Evolutionary conservation across 2,113 vertebrate genomes (phyloP).

Genomic region (Rhizomys pruinosus): DNA sequence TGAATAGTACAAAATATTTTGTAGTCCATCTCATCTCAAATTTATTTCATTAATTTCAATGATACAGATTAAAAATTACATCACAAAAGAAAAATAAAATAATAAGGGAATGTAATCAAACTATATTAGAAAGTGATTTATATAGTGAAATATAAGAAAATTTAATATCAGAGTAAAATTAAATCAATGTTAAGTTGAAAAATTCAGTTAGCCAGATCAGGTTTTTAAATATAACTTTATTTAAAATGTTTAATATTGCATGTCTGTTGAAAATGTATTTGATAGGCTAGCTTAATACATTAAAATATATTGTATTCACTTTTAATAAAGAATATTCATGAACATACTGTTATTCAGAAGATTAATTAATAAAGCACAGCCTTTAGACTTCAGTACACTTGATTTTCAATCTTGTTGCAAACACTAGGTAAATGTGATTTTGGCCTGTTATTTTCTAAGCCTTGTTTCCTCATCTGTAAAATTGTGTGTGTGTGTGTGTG

Average conservation of each 20-base stretch:
- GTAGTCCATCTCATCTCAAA: slow-evolving; percentile 45
- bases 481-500: not conserved
- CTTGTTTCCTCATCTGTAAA: slow-evolving; percentile 18
- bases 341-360: slow-evolving; percentile 34
- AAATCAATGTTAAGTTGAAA: slow-evolving; percentile 65
- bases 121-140: slow-evolving; percentile 57
- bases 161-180: slow-evolving; percentile 63
- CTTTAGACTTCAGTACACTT: slow-evolving; percentile 2
- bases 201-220: slow-evolving; percentile 55
- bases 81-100: slow-evolving; percentile 58
- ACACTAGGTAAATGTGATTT: not conserved
- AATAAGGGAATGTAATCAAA: slow-evolving; percentile 61
- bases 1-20: slow-evolving; percentile 58
- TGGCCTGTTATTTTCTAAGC: not conserved
- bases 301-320: slow-evolving; percentile 52
- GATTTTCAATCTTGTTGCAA: not conserved
- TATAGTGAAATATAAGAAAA: slow-evolving; percentile 59
- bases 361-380: slow-evolving; percentile 32
- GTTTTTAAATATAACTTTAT: slow-evolving; percentile 41
- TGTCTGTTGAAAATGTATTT: slow-evolving; percentile 62
- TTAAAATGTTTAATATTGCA: slow-evolving; percentile 46
- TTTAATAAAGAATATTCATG: slow-evolving; percentile 50
- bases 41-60: slow-evolving; percentile 62
- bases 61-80: slow-evolving; percentile 40
- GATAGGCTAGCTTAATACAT: slow-evolving; percentile 28